These are phyloP conservation scores for Sebastes vulpes DNA, from an alignment of 2,797 vertebrate genomes.

Conservation along the genomic window DNA sequence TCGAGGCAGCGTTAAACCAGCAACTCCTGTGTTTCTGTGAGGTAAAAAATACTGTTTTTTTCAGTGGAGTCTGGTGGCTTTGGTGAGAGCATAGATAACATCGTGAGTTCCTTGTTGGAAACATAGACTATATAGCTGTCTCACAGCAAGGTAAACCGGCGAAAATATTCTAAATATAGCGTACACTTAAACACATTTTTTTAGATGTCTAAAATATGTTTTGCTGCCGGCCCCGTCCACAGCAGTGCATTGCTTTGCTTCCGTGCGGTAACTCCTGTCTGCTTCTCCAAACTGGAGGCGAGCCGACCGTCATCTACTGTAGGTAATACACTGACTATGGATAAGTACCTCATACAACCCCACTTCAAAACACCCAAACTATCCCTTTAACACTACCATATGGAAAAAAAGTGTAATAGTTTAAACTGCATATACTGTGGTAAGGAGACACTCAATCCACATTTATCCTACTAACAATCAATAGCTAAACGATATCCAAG, in stretches of 20 bases:
- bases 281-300: not conserved
- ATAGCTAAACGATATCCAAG: not conserved
- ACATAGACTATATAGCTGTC: not conserved
- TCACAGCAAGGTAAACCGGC: not conserved
- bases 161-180: not conserved
- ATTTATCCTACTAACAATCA: not conserved
- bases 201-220: not conserved
- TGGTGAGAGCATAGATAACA: not conserved
- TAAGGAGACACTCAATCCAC: not conserved
- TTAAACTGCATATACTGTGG: not conserved
- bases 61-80: not conserved
- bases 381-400: not conserved
- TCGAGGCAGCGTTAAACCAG: rapidly evolving
- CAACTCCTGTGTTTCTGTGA: too few species aligned
- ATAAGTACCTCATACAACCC: not conserved
- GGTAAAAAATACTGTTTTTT: too few species aligned
- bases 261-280: not conserved
- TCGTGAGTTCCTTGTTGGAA: not conserved
- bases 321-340: too few species aligned
- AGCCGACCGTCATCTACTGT: too few species aligned
- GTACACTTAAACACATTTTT: not conserved
- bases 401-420: not conserved
- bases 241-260: not conserved
- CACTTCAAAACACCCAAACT: not conserved
- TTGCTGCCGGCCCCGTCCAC: not conserved